Conservation (phyloP, 2,888 invertebrate genomes). For the Silvanus unidentatus region DNA sequence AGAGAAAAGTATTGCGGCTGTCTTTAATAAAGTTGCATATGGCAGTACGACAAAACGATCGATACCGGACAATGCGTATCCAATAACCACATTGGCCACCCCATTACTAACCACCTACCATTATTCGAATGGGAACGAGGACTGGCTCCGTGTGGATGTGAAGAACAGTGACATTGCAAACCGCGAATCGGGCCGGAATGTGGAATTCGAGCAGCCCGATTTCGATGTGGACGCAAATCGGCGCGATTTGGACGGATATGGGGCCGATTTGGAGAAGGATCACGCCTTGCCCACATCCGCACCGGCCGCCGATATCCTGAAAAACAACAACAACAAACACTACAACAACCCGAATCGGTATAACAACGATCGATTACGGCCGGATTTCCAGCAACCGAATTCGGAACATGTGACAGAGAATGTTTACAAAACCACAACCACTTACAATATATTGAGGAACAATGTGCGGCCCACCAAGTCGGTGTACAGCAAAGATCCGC, state of each 20-base stretch:
- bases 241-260: slow-evolving; percentile 49
- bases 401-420: slow-evolving; percentile 40
- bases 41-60: slow-evolving; percentile 64
- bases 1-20: slow-evolving; percentile 62
- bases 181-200: slow-evolving; percentile 25
- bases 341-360: slow-evolving; percentile 67
- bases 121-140: slow-evolving; percentile 43
- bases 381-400: slow-evolving; percentile 32
- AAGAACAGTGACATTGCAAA: slow-evolving; percentile 30
- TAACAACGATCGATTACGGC: slow-evolving; percentile 44
- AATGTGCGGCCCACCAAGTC: slow-evolving; percentile 57
- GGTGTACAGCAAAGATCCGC: slow-evolving; percentile 62
- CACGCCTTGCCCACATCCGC: slow-evolving; percentile 70
- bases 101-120: slow-evolving; percentile 55
- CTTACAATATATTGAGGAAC: slow-evolving; percentile 54
- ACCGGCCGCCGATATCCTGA: slow-evolving; percentile 71
- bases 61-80: slow-evolving; percentile 59
- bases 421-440: slow-evolving; percentile 42
- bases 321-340: slow-evolving; percentile 69
- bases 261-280: slow-evolving; percentile 65
- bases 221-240: slow-evolving; percentile 29
- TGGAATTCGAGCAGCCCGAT: slow-evolving; percentile 29
- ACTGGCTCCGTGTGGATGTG: slow-evolving; percentile 44
- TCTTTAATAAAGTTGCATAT: slow-evolving; percentile 64
- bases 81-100: slow-evolving; percentile 59